These are phyloP conservation scores for Sycobia sp. DNA, from an alignment of 1,140 invertebrate species.

Conservation along the genomic window DNA sequence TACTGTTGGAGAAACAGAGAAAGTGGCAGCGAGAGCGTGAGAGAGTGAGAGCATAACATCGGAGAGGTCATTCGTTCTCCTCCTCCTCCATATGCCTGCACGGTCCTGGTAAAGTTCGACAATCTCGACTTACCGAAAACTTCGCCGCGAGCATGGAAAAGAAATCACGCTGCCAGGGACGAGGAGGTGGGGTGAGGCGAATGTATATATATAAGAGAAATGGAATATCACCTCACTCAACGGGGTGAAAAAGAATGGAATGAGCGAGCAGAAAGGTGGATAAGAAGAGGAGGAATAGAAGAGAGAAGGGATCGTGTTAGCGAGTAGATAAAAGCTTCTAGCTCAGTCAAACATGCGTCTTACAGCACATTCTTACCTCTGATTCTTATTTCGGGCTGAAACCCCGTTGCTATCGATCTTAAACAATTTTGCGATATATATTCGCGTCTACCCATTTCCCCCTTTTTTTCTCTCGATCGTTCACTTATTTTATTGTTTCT, in stretches of 20 bases:
- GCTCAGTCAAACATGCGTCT: slow-evolving; percentile 23
- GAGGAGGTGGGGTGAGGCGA: too few relatives aligned
- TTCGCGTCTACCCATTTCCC: too few relatives aligned
- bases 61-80: too few relatives aligned
- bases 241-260: neutral
- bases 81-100: too few relatives aligned
- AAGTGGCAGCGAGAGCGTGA: too few relatives aligned
- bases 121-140: slow-evolving; percentile 34
- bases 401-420: slow-evolving; percentile 10
- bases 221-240: slow-evolving; percentile 4
- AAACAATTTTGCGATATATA: neutral
- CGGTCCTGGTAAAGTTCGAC: slow-evolving; percentile 26
- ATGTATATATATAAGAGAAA: slow-evolving; percentile 5
- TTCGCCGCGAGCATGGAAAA: slow-evolving; percentile 22
- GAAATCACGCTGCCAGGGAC: slow-evolving; percentile 6
- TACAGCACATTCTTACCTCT: slow-evolving; percentile 9
- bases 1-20: too few relatives aligned
- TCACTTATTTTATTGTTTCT: too few relatives aligned
- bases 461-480: too few relatives aligned
- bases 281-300: neutral
- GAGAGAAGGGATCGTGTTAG: slow-evolving; percentile 24
- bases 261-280: too few relatives aligned
- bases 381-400: slow-evolving; percentile 13
- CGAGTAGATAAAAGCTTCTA: slow-evolving; percentile 38
- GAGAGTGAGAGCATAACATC: too few relatives aligned